Evolutionary conservation across 2,113 vertebrate genomes (phyloP), one percentile per base, ranked within the genome.

Genomic region (Coracopsis vasa): DNA sequence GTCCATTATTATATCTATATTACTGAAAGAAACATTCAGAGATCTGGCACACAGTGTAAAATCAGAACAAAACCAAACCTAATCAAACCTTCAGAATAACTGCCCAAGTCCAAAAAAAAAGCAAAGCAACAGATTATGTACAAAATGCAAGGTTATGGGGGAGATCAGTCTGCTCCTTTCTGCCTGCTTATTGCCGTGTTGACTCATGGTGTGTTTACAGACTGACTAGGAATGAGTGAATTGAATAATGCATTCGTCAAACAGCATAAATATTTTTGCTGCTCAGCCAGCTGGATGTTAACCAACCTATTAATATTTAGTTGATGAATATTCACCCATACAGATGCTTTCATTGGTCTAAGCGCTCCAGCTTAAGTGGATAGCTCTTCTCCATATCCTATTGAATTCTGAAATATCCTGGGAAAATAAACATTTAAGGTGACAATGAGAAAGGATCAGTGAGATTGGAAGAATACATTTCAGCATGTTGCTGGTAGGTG

Each of bases 251-350:
- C 62, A 82, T 89, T 91, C 0, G 5, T 53, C 0, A 0, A 93
- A 71, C 71, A 66, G 87, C 95, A 80, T 87, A 91, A 95, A 90
- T 96, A 93, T 96, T 95, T 97, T 70, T 94, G 61, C 93, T 97
- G 93, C 66, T 90, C 62, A 94, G 93, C 87, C 94, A 96, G 90
- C 74, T 97, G 95, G 93, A 94, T 85, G 81, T 90, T 94, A 96
- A 90, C 94, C 95, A 96, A 83, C 66, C 47, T 81, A 75, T 96
- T 97, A 95, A 96, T 94, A 95, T 91, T 94, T 93, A 95, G 78
- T 45, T 91, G 87, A 85, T 96, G 94, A 91, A 91, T 94, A 94
- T 93, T 96, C 85, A 82, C 74, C 90, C 87, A 45, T 82, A 95
- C 66, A 91, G 81, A 96, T 85, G 90, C 67, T 95, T 87, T 91